Evolutionary conservation across 2,797 vertebrate species (phyloP), one percentile per base, ranked within the genome.

Genomic region (Phyllotis vaccarum): DNA sequence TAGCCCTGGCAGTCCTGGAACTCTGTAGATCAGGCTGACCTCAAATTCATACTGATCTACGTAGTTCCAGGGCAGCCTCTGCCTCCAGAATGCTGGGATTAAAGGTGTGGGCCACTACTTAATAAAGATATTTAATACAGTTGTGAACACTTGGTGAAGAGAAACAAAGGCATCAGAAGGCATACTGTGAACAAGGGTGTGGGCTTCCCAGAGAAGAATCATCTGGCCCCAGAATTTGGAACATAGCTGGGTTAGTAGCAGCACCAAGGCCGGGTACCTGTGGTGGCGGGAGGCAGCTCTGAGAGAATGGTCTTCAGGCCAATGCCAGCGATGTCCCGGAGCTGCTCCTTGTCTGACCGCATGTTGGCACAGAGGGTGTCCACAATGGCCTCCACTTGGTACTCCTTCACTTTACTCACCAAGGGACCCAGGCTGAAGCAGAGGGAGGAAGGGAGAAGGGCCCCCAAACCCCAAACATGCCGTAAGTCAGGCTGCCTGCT

Each of bases 341-440:
- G 99, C 97, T 99, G 99, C 96, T 99, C 99, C 94, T 99, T 99
- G 97, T 99, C 99, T 0, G 99, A 99, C 52, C 99, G 97, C 99
- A 99, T 99, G 98, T 99, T 99, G 1, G 98, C 98, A 22, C 99
- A 99, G 31, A 99, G 98, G 0, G 99, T 98, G 2, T 99, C 99
- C 98, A 99, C 99, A 24, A 99, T 99, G 6, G 98, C 99, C 98
- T 99, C 99, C 97, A 99, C 99, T 98, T 99, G 99, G 97, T 99
- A 99, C 96, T 99, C 99, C 98, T 99, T 99, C 98, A 99, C 99
- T 68, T 99, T 99, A 93, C 99, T 98, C 97, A 99, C 99, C 98
- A 99, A 98, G 0, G 99, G 99, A 6, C 99, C 99, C 98, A 99
- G 98, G 93, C 99, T 99, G 97, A 0, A 93, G 46, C 27, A 43